Percentiles rank a stretch among this genome's conserved stretches.
Evolutionary conservation across 2,888 invertebrate species (phyloP).

Genomic region (Nudaria mundana): DNA sequence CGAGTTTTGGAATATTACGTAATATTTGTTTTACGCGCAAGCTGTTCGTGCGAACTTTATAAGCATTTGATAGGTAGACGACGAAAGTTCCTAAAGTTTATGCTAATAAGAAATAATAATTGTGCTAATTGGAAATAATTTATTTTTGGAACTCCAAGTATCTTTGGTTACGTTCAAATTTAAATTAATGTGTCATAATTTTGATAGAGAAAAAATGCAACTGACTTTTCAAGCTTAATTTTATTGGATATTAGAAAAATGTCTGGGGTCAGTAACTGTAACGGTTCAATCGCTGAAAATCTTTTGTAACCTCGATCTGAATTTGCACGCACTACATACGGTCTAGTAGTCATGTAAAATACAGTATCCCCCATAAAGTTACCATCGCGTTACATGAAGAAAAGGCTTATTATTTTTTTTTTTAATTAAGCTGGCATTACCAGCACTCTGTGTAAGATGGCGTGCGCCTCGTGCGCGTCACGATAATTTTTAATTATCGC

Average conservation of each 20-base stretch:
- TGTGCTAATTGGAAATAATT: no score
- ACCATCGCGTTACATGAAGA: conserved; percentile 16
- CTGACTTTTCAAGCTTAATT: no score
- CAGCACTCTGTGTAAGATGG: conserved; percentile 63
- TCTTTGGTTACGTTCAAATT: no score
- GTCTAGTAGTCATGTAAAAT: background rate
- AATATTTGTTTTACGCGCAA: conserved; percentile 28
- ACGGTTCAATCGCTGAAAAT: no score
- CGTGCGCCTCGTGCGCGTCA: conserved; percentile 74
- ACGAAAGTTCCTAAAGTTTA: no score
- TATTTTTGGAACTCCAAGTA: no score
- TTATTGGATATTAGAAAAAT: no score
- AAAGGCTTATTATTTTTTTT: conserved; percentile 29
- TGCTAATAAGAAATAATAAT: background rate
- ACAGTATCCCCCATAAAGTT: conserved; percentile 5
- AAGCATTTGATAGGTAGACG: background rate
- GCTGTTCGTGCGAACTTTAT: no score
- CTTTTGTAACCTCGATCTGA: background rate
- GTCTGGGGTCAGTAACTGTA: no score
- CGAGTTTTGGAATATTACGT: conserved; percentile 65
- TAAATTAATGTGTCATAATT: no score
- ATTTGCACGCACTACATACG: background rate
- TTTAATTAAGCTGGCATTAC: conserved; percentile 40
- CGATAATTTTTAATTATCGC: conserved; percentile 81
- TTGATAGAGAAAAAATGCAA: no score